Conservation (phyloP, 2,888 invertebrate species). For the Gisinianus flammeolus region DNA sequence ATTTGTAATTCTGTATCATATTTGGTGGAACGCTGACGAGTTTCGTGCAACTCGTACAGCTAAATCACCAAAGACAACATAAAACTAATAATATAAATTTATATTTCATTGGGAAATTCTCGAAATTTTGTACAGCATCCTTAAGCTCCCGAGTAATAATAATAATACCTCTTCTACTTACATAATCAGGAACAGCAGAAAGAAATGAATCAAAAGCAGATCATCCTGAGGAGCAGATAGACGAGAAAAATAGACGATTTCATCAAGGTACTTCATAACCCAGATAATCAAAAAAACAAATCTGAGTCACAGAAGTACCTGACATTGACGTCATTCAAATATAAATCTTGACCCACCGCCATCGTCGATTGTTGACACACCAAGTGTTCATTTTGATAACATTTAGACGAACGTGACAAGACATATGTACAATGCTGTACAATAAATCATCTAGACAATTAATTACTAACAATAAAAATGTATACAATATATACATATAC, state of each 20-base stretch:
- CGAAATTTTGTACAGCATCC: neutral
- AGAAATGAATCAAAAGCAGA: neutral
- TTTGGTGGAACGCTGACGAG: conserved; percentile 46
- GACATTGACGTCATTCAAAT: conserved; percentile 36
- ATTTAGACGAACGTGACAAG: too few relatives aligned
- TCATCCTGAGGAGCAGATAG: too few relatives aligned
- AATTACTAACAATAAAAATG: too few relatives aligned
- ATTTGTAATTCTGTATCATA: conserved; percentile 22
- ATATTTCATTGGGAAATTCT: neutral
- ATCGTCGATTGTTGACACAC: too few relatives aligned
- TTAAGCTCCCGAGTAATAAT: neutral
- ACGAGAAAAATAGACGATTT: too few relatives aligned
- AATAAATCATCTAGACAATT: too few relatives aligned
- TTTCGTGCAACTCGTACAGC: conserved; percentile 45
- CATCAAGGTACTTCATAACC: conserved; percentile 53
- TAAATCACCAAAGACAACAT: conserved; percentile 49
- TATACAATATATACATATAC: too few relatives aligned
- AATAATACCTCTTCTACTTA: neutral
- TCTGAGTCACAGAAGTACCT: conserved; percentile 60
- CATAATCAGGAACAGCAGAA: neutral
- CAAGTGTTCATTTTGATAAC: too few relatives aligned
- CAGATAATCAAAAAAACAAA: conserved; percentile 47
- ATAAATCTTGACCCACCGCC: too few relatives aligned
- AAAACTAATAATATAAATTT: conserved; percentile 4
- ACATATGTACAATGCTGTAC: too few relatives aligned